A percentile compares a stretch with the other conserved stretches of the same genome.
Evolutionary conservation across 2,888 invertebrate genomes (phyloP).

Genomic region (Leuctra nigra): DNA sequence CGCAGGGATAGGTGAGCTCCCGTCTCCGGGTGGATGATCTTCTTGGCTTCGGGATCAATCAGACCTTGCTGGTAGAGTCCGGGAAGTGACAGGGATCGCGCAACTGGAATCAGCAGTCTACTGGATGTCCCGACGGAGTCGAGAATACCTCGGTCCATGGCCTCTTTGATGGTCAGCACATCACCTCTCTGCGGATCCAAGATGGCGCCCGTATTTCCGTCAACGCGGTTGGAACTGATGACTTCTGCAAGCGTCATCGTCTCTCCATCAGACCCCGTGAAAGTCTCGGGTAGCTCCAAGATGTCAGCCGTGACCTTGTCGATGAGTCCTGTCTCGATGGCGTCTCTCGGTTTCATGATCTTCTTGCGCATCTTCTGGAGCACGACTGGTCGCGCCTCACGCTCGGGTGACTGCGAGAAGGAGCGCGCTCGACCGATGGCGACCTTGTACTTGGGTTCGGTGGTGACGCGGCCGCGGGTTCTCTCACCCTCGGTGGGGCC

Average conservation of each 20-base stretch:
- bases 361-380: conserved; percentile 74
- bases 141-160: conserved; percentile 72
- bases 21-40: conserved; percentile 82
- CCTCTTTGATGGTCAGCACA: conserved; percentile 72
- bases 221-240: conserved; percentile 59
- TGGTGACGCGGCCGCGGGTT: conserved; percentile 49
- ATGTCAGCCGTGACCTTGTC: conserved; percentile 68
- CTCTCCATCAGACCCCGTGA: conserved; percentile 51
- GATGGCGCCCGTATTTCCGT: conserved; percentile 69
- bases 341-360: conserved; percentile 67
- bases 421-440: conserved; percentile 55
- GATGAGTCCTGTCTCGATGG: conserved; percentile 69
- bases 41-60: conserved; percentile 62
- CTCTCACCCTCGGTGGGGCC: conserved; percentile 50
- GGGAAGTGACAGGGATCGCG: conserved; percentile 71
- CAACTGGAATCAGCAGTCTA: conserved; percentile 70
- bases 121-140: conserved; percentile 66
- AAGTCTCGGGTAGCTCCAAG: conserved; percentile 54
- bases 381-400: conserved; percentile 60
- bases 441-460: conserved; percentile 60
- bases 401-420: conserved; percentile 47
- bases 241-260: conserved; percentile 69
- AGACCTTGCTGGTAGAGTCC: conserved; percentile 82
- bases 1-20: conserved; percentile 68
- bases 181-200: conserved; percentile 79